phyloP scores from a whole-genome alignment of 2,113 vertebrate genomes.

The Gorsachius goisagi region DNA sequence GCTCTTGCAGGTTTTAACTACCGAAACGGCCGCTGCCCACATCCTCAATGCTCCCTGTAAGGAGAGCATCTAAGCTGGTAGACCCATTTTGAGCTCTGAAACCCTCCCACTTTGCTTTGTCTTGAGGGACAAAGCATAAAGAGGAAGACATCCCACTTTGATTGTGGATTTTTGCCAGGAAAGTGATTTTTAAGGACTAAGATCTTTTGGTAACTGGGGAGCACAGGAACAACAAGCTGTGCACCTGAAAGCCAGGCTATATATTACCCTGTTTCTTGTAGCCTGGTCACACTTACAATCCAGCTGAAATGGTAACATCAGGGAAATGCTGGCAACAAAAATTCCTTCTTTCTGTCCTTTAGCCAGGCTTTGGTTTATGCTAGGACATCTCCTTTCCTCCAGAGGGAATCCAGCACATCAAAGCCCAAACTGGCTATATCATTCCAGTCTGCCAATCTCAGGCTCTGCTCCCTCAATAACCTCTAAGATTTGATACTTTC shows the following conservation, averaged over 20 bases:
- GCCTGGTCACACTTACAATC: background rate
- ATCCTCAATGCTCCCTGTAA: background rate
- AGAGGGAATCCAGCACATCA: background rate
- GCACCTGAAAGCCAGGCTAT: background rate
- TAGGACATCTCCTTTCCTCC: background rate
- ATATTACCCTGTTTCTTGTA: background rate
- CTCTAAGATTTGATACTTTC: background rate
- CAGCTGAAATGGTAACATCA: background rate
- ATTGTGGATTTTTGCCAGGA: background rate
- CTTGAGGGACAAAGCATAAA: background rate
- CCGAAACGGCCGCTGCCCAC: rapidly evolving
- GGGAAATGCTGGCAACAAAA: background rate
- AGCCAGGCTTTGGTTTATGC: background rate
- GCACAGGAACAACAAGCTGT: background rate
- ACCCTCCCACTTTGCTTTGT: background rate
- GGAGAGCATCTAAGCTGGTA: background rate
- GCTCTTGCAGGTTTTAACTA: background rate
- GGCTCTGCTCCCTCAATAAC: background rate
- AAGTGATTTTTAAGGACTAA: background rate
- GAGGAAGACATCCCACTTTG: background rate
- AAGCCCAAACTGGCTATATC: background rate
- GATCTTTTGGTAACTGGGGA: background rate
- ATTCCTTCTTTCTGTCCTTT: background rate
- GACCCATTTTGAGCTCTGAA: background rate
- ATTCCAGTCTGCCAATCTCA: background rate